These are phyloP conservation scores for Idaea biselata DNA, from an alignment of 2,888 invertebrate species.

Conservation along the genomic window DNA sequence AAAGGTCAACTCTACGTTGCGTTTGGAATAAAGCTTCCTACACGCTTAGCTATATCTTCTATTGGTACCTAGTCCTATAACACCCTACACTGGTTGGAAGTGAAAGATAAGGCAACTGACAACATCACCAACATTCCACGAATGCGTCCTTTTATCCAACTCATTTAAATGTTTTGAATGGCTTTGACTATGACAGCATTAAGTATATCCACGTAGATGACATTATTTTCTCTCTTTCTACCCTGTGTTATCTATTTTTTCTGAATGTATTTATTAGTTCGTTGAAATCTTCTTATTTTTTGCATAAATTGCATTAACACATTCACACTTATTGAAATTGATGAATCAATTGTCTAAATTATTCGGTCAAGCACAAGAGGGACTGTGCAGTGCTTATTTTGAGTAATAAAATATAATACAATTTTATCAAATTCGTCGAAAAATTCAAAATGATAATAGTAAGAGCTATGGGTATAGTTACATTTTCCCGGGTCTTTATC, in stretches of 20 bases:
- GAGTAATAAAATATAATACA: no score
- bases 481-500: no score
- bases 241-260: not conserved
- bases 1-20: conserved; percentile 50
- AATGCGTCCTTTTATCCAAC: not conserved
- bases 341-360: no score
- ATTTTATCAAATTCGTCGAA: no score
- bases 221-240: not conserved
- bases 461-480: no score
- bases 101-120: not conserved
- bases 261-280: not conserved
- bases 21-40: conserved; percentile 4
- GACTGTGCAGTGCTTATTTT: no score
- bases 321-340: no score
- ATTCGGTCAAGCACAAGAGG: no score
- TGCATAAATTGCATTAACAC: no score
- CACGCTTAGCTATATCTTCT: not conserved
- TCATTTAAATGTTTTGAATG: not conserved
- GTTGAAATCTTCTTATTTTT: not conserved
- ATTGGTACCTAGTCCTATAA: not conserved
- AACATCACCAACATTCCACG: not conserved
- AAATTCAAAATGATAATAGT: no score
- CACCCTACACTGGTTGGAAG: not conserved
- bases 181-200: not conserved
- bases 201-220: not conserved